Percentiles rank a stretch among this genome's conserved stretches.
Conservation (phyloP, 1,140 invertebrate species). For the Drosophila busckii region DNA sequence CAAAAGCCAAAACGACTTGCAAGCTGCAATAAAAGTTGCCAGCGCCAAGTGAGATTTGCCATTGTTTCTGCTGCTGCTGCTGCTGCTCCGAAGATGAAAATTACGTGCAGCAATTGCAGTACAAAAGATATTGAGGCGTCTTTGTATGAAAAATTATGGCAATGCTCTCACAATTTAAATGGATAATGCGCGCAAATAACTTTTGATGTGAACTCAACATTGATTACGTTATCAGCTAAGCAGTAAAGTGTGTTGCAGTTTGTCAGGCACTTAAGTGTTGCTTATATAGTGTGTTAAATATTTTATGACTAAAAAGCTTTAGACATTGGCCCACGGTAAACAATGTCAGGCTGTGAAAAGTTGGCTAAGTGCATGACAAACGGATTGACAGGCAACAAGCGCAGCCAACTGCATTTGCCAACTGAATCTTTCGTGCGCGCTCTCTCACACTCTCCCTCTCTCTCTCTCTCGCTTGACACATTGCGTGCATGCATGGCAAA, state of each 20-base stretch:
- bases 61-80: too few relatives aligned
- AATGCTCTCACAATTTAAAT: conserved; percentile 11
- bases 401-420: conserved; percentile 14
- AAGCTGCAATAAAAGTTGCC: conserved; percentile 7
- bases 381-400: conserved; percentile 24
- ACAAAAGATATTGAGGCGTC: conserved; percentile 13
- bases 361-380: conserved; percentile 66
- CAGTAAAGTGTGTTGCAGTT: conserved; percentile 4
- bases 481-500: conserved; percentile 36
- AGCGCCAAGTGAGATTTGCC: conserved; percentile 13
- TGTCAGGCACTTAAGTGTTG: conserved; percentile 12
- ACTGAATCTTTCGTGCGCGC: not conserved
- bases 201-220: conserved; percentile 11
- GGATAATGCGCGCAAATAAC: conserved; percentile 6
- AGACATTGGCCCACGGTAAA: conserved; percentile 13
- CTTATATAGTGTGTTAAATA: too few relatives aligned
- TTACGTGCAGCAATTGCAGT: conserved; percentile 27
- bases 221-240: conserved; percentile 16
- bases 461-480: conserved; percentile 11
- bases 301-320: conserved; percentile 12
- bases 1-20: conserved; percentile 19
- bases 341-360: conserved; percentile 16
- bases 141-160: conserved; percentile 18
- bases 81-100: conserved; percentile 10
- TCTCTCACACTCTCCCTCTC: not conserved